Base-by-base conservation (phyloP, 2,797 vertebrate species). In the Psittacula derbiana region DNA sequence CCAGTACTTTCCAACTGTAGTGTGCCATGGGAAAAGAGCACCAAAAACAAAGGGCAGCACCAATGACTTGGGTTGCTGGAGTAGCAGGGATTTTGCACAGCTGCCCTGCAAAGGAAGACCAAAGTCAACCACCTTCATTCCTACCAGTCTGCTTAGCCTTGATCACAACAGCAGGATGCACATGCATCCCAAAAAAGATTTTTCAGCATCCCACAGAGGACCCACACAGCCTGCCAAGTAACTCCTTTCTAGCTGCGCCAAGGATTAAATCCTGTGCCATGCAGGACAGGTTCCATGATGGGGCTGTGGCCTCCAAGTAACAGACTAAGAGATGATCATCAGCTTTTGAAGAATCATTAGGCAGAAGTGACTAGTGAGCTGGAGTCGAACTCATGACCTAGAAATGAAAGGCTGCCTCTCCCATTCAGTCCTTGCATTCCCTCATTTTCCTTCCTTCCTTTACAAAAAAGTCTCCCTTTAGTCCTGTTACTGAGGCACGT, bases 391-490 rank as follows among this genome's bases (percentile, higher is more conserved):
- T 46, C 43, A 3, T 81, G 79, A 91, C 80, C 85, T 90, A 80
- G 50, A 81, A 88, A 88, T 72, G 28, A 88, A 79, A 91, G 40
- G 19, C 41, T 91, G 38, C 43, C 33, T 73, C 70, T 80, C 55
- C 55, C 18, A 60, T 76, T 86, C 43, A 44, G 73, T 60, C 40
- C 46, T 76, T 64, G 33, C 53, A 80, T 80, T 92, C 79, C 27
- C 50, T 76, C 53, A 52, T 80, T 90, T 89, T 87, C 91, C 91
- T 94, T 94, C 94, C 92, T 96, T 93, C 80, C 83, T 69, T 71
- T 80, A 76, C 11, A 65, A 67, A 60, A 25, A 71, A 18, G 11
- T 13, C 47, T 80, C 30, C 50, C 58, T 76, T 67, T 52, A 72
- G 65, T 70, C 60, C 71, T 80, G 41, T 72, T 2, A 2, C 61